Conservation (phyloP, 2,113 vertebrate genomes). For the Xiphophorus maculatus region DNA sequence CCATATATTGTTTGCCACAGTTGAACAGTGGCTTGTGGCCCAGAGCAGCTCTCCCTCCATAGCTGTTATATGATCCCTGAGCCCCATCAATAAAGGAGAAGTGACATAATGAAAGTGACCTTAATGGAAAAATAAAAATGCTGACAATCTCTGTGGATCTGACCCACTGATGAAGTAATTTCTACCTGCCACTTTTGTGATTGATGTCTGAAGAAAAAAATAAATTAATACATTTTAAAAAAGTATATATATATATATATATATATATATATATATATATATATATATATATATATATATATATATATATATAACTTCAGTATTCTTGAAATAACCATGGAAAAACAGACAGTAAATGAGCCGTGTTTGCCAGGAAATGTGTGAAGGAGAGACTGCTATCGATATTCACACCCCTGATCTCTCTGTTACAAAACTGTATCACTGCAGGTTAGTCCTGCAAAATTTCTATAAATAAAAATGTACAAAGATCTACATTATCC, state of each 20-base stretch:
- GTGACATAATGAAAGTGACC: conserved; percentile 36
- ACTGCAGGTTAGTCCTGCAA: background rate
- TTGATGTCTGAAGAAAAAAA: conserved; percentile 25
- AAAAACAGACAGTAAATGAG: background rate
- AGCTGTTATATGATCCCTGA: conserved; percentile 28
- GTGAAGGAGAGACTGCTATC: background rate
- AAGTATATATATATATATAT: background rate
- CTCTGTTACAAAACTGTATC: background rate
- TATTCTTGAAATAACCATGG: conserved; percentile 3
- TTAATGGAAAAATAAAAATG: conserved; percentile 62
- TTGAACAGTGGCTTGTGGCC: background rate
- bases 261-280: too few relatives aligned
- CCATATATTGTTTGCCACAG: conserved; percentile 2
- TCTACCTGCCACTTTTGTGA: conserved; percentile 28
- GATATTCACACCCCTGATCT: background rate
- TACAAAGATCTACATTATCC: background rate
- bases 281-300: too few relatives aligned
- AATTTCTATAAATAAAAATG: background rate
- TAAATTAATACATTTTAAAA: background rate
- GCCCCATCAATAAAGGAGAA: conserved; percentile 27
- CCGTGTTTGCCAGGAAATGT: background rate
- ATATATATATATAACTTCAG: conserved; percentile 5
- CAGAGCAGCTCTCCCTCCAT: background rate
- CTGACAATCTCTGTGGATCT: conserved; percentile 5
- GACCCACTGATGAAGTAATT: conserved; percentile 40